Base-by-base conservation (phyloP, 1,140 invertebrate species). In the Anoplolepis gracilipes region DNA sequence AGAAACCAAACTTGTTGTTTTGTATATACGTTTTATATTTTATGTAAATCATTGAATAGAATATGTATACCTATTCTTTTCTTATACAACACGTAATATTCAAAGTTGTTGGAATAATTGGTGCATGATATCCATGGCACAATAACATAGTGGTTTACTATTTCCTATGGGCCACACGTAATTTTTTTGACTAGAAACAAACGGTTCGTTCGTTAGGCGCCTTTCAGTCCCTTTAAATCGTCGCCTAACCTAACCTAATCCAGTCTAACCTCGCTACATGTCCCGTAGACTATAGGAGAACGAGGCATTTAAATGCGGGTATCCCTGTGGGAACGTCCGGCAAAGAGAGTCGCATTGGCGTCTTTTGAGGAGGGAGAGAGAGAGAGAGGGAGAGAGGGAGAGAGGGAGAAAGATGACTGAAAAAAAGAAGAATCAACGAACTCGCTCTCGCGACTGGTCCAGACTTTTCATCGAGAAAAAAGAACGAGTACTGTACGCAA, bases 251-350 rank as follows among this genome's bases (percentile, higher is more conserved):
- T 90, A 88, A 90, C 79, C 53, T 79, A 90, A 53, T 30, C 25
- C 49, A 28, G 36, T 72, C 76, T 25, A 55, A 59, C 61, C 59
- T 70, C 19, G 39, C 28, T 53, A 53, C 62, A 49, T 49, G 57
- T 79, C 72, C 19, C 53, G 25, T 55, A 87, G 78, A 28, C 49
- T 72, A 77, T 86, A 85, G 87, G 85, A 87, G 85, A 87, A 78
- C 65, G 59, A 88, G 89, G 90, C 91, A 92, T 92, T 92, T 92
- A 92, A 91, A 91, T 92, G 64, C 85, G 59, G 85, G 69, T 90
- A 90, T 90, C 86, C 88, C 90, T 92, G 91, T 92, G 91, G 91
- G 91, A 92, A 92, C 90, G 90, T 92, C 88, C 90, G 88, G 89
- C 81, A 81, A 57, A 49, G 57, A 75, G 81, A 73, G 67, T 88